Conservation (phyloP, 2,797 vertebrate species). For the Neopelma chrysocephalum region DNA sequence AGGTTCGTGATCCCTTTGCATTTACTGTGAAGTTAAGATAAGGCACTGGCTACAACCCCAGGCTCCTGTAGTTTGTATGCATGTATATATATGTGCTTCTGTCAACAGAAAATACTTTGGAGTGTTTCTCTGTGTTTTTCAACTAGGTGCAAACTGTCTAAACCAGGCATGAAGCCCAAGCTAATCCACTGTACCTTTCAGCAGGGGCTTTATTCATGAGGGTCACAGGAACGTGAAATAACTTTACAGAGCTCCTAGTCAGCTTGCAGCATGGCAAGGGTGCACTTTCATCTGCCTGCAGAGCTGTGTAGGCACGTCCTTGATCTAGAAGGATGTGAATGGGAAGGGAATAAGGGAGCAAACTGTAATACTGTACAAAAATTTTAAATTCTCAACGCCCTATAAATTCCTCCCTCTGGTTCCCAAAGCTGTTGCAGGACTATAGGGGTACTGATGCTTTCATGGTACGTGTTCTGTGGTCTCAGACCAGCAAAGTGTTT, state of each 20-base stretch:
- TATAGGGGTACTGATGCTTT: not conserved
- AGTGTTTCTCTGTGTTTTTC: not conserved
- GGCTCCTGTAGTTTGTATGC: not conserved
- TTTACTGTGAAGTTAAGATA: not conserved
- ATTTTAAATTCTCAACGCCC: not conserved
- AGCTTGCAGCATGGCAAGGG: not conserved
- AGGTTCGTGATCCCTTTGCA: not conserved
- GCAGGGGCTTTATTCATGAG: not conserved
- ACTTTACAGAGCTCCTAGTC: not conserved
- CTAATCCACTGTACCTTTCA: not conserved
- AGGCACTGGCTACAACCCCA: not conserved
- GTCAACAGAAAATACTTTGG: not conserved
- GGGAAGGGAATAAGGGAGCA: not conserved
- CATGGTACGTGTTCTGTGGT: accelerated
- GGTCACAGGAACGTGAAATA: not conserved
- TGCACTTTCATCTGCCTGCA: not conserved
- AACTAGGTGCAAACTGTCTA: not conserved
- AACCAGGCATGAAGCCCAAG: not conserved
- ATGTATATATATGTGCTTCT: not conserved
- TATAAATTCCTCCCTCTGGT: not conserved
- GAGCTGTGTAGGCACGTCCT: not conserved
- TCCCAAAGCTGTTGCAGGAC: not conserved
- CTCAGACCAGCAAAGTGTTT: not conserved
- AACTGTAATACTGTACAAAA: not conserved
- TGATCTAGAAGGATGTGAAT: not conserved